These are phyloP conservation scores for Toxotes jaculatrix DNA, from an alignment of 2,113 vertebrate species.

Conservation along the genomic window DNA sequence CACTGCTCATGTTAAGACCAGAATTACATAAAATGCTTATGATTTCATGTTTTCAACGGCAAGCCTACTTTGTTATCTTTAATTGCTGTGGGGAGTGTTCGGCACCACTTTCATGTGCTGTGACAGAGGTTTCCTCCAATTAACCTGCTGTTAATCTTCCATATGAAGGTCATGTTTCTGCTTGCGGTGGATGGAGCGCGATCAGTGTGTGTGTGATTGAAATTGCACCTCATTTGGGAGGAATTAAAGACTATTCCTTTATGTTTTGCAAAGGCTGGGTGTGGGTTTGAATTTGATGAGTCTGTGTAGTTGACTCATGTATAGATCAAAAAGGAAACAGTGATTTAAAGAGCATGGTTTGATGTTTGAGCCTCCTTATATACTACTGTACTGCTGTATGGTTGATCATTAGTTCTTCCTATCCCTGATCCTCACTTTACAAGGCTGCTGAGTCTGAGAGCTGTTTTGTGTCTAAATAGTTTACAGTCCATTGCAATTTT, in stretches of 20 bases:
- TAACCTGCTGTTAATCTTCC: conserved; percentile 63
- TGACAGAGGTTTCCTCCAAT: conserved; percentile 50
- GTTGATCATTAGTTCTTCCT: background rate
- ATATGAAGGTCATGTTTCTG: conserved; percentile 40
- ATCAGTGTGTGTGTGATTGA: conserved; percentile 36
- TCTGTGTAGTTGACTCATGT: conserved; percentile 4
- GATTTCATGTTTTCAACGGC: conserved; percentile 49
- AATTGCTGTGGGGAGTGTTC: conserved; percentile 35
- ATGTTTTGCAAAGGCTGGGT: conserved; percentile 1
- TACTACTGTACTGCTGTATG: background rate
- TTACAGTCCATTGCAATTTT: no score
- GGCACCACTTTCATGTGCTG: conserved; percentile 16
- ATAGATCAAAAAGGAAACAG: conserved; percentile 14
- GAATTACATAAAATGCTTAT: conserved; percentile 46
- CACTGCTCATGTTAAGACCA: conserved; percentile 15
- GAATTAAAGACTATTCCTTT: conserved; percentile 13
- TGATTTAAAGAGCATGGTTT: background rate
- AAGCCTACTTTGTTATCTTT: conserved; percentile 46
- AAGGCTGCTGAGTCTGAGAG: background rate
- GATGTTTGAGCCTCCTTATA: background rate
- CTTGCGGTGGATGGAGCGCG: conserved; percentile 26
- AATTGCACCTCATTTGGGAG: conserved; percentile 14
- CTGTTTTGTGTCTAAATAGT: no score
- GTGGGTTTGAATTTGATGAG: conserved; percentile 30
- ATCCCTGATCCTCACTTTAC: background rate